Conservation (phyloP, 1,140 invertebrate species). For the Platyura marginata region DNA sequence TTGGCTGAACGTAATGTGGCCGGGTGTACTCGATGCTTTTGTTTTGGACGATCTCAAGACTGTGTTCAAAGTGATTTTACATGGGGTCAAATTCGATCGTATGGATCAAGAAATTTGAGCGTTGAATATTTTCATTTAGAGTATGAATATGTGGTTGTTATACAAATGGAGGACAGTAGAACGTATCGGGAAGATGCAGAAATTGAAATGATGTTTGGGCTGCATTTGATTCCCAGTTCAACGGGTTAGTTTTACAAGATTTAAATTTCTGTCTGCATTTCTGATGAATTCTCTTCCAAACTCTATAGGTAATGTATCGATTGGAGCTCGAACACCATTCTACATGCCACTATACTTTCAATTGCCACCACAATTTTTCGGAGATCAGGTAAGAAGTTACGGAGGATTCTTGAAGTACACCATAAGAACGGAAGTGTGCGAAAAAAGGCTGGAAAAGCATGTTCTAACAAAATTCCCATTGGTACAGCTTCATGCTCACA, state of each 20-base stretch:
- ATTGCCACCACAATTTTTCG: slow-evolving; percentile 62
- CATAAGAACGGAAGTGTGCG: slow-evolving; percentile 43
- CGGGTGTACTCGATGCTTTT: slow-evolving; percentile 80
- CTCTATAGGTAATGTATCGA: slow-evolving; percentile 38
- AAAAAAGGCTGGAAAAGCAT: slow-evolving; percentile 34
- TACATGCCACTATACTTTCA: slow-evolving; percentile 73
- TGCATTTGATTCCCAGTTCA: slow-evolving; percentile 25
- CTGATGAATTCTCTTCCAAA: slow-evolving; percentile 36
- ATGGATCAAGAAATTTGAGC: slow-evolving; percentile 32
- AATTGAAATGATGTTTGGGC: slow-evolving; percentile 25
- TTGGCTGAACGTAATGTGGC: slow-evolving; percentile 45
- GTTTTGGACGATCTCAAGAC: slow-evolving; percentile 58
- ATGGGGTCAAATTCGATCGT: slow-evolving; percentile 50
- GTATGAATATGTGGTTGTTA: slow-evolving; percentile 19
- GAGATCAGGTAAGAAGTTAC: slow-evolving; percentile 81
- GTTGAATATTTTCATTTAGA: slow-evolving; percentile 26
- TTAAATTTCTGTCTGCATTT: not conserved
- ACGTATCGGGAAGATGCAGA: slow-evolving; percentile 13
- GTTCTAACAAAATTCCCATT: slow-evolving; percentile 45
- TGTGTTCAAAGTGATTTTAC: slow-evolving; percentile 61
- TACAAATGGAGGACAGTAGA: slow-evolving; percentile 1
- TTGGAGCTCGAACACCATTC: slow-evolving; percentile 42
- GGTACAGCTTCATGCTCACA: slow-evolving; percentile 66
- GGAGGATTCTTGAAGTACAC: slow-evolving; percentile 75
- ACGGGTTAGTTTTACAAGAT: slow-evolving; percentile 6